Percentiles rank a stretch among this genome's conserved stretches.
phyloP scores from a whole-genome alignment of 2,797 vertebrate genomes.

The Miichthys miiuy region DNA sequence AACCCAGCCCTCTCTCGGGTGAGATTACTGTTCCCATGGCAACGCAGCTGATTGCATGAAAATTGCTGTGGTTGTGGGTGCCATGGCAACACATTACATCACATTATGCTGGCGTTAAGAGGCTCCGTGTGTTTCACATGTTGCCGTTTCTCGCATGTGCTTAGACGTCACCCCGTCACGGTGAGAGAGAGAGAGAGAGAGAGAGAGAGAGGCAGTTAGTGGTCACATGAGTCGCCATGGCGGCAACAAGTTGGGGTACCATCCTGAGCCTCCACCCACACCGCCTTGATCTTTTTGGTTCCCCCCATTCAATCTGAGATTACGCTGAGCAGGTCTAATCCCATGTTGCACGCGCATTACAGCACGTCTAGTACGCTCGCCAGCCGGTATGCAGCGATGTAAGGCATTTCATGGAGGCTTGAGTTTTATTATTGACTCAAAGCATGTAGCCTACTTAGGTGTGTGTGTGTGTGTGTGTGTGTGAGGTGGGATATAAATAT shows the following conservation, averaged over 20 bases:
- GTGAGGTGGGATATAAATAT: constrained; percentile 66
- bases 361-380: constrained; percentile 41
- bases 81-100: constrained; percentile 84
- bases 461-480: constrained; percentile 23
- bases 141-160: constrained; percentile 19
- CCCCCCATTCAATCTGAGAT: constrained; percentile 58
- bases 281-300: constrained; percentile 42
- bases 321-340: constrained; percentile 65
- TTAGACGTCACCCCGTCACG: constrained; percentile 10
- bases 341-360: constrained; percentile 66
- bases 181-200: constrained; percentile 14
- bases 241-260: constrained; percentile 60
- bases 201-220: not conserved
- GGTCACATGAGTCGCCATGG: constrained; percentile 21
- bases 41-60: constrained; percentile 87
- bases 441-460: constrained; percentile 57
- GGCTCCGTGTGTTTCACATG: constrained; percentile 35
- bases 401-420: constrained; percentile 69
- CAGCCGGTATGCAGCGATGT: constrained; percentile 50
- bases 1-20: constrained; percentile 70
- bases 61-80: constrained; percentile 86
- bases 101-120: constrained; percentile 60
- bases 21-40: constrained; percentile 89
- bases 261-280: constrained; percentile 29
- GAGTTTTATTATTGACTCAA: constrained; percentile 71